phyloP scores from a whole-genome alignment of 2,113 vertebrate species.

The Phycodurus eques region DNA sequence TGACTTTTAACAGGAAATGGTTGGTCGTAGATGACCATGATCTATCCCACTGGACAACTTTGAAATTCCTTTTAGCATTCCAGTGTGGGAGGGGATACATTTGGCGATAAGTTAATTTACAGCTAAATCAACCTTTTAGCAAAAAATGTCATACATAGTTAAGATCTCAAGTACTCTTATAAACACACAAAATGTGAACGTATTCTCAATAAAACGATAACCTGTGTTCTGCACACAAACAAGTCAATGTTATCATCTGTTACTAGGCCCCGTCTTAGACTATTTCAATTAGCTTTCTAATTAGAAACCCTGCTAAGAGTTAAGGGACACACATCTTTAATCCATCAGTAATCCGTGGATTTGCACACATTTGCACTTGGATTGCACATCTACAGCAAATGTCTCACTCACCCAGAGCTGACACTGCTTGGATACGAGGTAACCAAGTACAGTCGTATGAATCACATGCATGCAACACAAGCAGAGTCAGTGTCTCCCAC shows the following conservation, averaged over 20 bases:
- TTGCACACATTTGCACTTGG: slow-evolving; percentile 16
- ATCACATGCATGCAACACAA: slow-evolving; percentile 5
- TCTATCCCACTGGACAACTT: not conserved
- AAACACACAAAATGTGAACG: not conserved
- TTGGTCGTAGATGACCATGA: not conserved
- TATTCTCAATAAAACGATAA: not conserved
- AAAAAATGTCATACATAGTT: not conserved
- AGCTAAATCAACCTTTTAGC: not conserved
- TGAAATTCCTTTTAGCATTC: not conserved
- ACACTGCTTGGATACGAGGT: not conserved
- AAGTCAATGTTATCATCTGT: not conserved
- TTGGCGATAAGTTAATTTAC: not conserved
- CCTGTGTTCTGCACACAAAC: not conserved
- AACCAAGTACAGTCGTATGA: slow-evolving; percentile 11
- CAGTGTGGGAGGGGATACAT: not conserved
- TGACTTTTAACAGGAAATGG: not conserved
- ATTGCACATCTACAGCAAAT: not conserved
- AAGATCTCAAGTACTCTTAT: not conserved
- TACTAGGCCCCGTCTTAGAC: not conserved
- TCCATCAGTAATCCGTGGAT: slow-evolving; percentile 8
- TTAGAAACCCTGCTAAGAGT: slow-evolving; percentile 19
- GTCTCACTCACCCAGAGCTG: not conserved
- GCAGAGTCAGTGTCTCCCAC: slow-evolving; percentile 17
- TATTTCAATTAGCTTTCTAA: slow-evolving; percentile 14
- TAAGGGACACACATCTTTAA: slow-evolving; percentile 18